Conservation (phyloP, 2,113 vertebrate species). For the Bufo gargarizans region DNA sequence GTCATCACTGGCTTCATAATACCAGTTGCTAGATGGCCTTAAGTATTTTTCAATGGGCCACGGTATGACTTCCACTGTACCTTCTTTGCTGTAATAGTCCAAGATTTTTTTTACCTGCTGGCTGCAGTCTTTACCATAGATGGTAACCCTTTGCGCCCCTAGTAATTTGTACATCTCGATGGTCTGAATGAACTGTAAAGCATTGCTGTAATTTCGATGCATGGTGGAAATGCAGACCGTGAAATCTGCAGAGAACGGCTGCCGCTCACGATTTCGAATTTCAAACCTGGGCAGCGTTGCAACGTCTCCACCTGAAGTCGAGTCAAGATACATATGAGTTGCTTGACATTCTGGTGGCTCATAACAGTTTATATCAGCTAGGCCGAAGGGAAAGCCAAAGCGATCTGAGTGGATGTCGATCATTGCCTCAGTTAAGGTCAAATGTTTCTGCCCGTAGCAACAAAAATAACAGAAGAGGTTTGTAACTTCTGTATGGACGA, state of each 20-base stretch:
- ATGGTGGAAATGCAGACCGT: conserved; percentile 50
- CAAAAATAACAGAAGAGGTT: background rate
- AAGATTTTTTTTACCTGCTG: background rate
- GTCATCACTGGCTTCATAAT: background rate
- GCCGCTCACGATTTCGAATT: background rate
- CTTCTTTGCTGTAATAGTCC: conserved; percentile 36
- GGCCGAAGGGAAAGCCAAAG: conserved; percentile 32
- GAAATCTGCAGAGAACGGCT: background rate
- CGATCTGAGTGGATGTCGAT: conserved; percentile 18
- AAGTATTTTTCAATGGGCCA: conserved; percentile 43
- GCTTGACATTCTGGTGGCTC: background rate
- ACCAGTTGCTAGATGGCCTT: background rate
- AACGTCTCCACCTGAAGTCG: too few relatives aligned
- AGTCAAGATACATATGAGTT: background rate
- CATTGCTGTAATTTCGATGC: conserved; percentile 48
- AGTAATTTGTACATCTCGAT: conserved; percentile 52
- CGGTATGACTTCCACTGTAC: conserved; percentile 22
- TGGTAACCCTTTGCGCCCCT: conserved; percentile 26
- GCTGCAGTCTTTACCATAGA: conserved; percentile 41
- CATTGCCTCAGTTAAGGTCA: background rate
- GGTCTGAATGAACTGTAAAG: conserved; percentile 53
- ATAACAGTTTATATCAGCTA: background rate
- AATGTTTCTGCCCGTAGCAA: background rate
- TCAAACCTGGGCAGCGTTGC: background rate
- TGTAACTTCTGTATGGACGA: conserved; percentile 49